These are phyloP conservation scores for Adelosebastes latens DNA, from an alignment of 2,797 vertebrate genomes.

Conservation along the genomic window DNA sequence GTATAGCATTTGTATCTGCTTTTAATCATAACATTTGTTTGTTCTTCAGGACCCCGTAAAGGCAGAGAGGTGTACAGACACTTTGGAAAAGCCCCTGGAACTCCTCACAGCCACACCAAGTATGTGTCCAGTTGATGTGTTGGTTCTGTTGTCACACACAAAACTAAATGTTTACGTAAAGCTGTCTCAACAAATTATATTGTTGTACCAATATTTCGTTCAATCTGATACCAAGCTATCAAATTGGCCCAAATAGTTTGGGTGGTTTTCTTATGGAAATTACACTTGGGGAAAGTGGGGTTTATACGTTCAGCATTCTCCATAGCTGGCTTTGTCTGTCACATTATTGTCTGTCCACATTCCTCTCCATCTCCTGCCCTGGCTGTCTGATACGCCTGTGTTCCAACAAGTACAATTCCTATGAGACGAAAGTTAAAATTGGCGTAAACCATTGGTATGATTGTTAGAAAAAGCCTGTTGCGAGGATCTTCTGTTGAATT, in stretches of 20 bases:
- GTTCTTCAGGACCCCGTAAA: slow-evolving; percentile 89
- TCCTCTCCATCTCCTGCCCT: no score
- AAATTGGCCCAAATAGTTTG: background rate
- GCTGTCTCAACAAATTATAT: background rate
- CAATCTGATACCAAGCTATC: background rate
- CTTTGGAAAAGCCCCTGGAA: slow-evolving; percentile 93
- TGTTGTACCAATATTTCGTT: background rate
- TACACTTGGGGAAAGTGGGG: background rate
- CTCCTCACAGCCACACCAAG: slow-evolving; percentile 95
- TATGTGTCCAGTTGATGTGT: slow-evolving; percentile 68
- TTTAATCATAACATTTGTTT: background rate
- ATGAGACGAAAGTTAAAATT: background rate
- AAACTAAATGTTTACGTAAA: background rate
- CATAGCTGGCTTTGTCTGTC: background rate
- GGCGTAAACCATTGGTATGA: background rate
- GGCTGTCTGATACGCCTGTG: background rate
- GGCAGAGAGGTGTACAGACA: slow-evolving; percentile 93
- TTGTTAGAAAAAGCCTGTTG: background rate
- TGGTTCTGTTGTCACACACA: background rate
- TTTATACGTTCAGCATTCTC: background rate
- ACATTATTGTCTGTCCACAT: no score
- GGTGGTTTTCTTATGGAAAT: background rate
- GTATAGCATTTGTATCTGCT: background rate
- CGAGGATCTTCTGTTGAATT: background rate
- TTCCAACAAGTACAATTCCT: background rate